Base-by-base conservation (phyloP, 2,888 invertebrate genomes). In the Anticlea derivata region DNA sequence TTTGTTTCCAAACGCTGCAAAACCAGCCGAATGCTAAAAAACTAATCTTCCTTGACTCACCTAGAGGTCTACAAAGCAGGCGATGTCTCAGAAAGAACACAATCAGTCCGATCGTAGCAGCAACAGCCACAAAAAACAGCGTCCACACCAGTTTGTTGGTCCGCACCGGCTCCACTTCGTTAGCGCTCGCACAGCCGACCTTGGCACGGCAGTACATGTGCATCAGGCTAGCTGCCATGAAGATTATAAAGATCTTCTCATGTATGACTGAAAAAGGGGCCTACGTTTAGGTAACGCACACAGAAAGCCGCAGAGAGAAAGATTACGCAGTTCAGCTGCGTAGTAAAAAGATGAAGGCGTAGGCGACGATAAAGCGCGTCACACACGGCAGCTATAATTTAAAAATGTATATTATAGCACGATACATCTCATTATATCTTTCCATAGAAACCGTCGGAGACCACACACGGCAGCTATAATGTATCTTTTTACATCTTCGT, bases 41-140 rank as follows among this genome's bases (percentile, higher is more conserved):
- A 17, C 2, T 17, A 7, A 7, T 13, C n/a, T n/a, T 13, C 1
- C 12, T 4, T 44, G 0, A 58, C 93, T 92, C 91, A 97, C 98
- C 97, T 91, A 97, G 93, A 73, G 96, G 96, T 68, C 96, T 95
- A 85, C 98, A 98, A 61, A 96, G 92, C 61, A 97, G 91, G 66
- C 98, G 93, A 90, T 98, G 98, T 78, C 96, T 94, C 66, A 97
- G 91, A 89, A 98, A 98, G 92, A 97, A 98, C 70, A 95, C 91
- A 60, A 98, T 91, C 61, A 98, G 93, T 34, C 97, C 97, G 54
- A 94, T 86, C 11, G 98, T 97, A 70, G 96, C 94, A 39, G 94
- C 89, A 50, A 96, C 91, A 55, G 97, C 97, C 54, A 95, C 91
- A 58, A 92, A 91, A 80, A 97, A 96, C 60, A 97, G 92, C 48